Conservation (phyloP, 64 coral and sea anemone genomes). For the Hydrozoanthus tunicans region DNA sequence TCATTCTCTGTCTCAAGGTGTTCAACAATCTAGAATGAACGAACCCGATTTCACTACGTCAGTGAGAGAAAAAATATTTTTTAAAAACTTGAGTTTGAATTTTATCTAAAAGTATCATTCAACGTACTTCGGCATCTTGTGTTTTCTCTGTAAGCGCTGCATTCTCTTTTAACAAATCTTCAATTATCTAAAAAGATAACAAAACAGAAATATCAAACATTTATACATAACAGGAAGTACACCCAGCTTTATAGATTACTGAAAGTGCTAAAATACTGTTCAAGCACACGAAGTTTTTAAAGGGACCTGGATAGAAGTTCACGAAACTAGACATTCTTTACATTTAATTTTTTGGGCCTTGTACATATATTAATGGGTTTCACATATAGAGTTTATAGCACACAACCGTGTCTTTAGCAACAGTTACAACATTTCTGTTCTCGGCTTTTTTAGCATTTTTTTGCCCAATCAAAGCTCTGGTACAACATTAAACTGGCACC, state of each 20-base stretch:
- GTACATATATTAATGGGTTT: too few species aligned
- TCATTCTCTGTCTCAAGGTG: conserved; percentile 41
- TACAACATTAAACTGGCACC: not conserved
- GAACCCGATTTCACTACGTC: not conserved
- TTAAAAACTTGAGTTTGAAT: not conserved
- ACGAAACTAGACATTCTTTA: too few species aligned
- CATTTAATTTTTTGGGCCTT: too few species aligned
- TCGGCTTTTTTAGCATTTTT: too few species aligned
- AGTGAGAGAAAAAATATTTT: not conserved
- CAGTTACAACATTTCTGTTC: too few species aligned
- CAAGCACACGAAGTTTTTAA: not conserved
- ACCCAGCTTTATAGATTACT: too few species aligned
- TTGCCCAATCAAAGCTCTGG: too few species aligned
- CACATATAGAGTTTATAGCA: too few species aligned
- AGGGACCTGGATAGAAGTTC: too few species aligned
- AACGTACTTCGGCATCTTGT: conserved; percentile 16
- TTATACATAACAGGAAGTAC: too few species aligned
- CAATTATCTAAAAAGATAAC: conserved; percentile 28
- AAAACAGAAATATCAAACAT: not conserved
- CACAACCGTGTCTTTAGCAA: too few species aligned
- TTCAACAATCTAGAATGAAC: conserved; percentile 25
- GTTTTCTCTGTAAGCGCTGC: conserved; percentile 46
- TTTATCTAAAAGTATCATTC: not conserved
- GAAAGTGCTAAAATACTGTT: not conserved
- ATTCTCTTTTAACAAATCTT: conserved; percentile 55